Conservation (phyloP, 1,140 invertebrate genomes). For the Mercenaria mercenaria region DNA sequence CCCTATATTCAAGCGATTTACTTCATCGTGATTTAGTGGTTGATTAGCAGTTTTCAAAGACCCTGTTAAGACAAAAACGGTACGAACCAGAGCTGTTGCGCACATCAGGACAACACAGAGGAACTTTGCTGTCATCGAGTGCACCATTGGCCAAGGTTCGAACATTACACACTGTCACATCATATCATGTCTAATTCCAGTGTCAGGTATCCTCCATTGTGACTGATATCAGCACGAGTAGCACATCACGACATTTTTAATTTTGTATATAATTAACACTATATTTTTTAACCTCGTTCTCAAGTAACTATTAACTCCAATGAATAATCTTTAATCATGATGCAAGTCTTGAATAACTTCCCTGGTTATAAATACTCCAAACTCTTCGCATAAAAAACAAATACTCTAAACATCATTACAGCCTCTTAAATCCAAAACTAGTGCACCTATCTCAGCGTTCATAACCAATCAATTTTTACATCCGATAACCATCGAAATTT, state of each 20-base stretch:
- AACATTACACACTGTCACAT: constrained; percentile 18
- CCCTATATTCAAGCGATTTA: no score
- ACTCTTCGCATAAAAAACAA: background rate
- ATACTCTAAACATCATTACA: background rate
- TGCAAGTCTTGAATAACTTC: background rate
- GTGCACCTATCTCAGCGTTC: background rate
- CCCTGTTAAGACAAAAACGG: no score
- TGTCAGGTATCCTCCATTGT: constrained; percentile 15
- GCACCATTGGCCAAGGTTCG: background rate
- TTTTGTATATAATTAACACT: no score
- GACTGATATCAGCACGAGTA: background rate
- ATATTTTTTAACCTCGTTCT: no score
- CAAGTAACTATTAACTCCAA: no score
- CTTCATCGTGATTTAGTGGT: no score
- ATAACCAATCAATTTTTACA: background rate
- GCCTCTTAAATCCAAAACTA: background rate
- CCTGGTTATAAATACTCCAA: background rate
- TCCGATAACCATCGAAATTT: background rate
- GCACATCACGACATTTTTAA: no score
- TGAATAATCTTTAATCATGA: no score
- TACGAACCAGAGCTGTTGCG: constrained; percentile 27
- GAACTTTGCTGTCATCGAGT: constrained; percentile 9
- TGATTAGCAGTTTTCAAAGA: no score
- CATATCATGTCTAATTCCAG: background rate
- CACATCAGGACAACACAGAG: background rate